Conservation (phyloP, 2,113 vertebrate species). For the Ictalurus punctatus region DNA sequence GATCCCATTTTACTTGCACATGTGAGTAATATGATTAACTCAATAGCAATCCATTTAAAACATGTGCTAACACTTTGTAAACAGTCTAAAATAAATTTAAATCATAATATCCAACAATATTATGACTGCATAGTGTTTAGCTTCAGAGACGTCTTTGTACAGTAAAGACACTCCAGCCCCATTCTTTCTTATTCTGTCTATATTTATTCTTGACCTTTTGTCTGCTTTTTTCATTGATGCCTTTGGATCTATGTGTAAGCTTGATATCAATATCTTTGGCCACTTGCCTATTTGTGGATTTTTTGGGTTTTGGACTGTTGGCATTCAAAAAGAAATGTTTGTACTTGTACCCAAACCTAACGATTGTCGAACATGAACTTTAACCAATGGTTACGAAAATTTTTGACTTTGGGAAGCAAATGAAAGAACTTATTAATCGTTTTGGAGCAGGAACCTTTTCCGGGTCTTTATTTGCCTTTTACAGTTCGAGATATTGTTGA, state of each 20-base stretch:
- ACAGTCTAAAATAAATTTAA: neutral
- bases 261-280: conserved; percentile 8
- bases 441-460: neutral
- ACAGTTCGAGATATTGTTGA: neutral
- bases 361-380: neutral
- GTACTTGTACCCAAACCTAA: neutral
- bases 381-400: neutral
- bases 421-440: neutral
- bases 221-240: neutral
- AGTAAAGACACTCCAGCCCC: neutral
- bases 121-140: neutral
- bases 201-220: neutral
- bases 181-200: neutral
- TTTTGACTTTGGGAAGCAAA: neutral
- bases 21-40: neutral
- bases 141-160: neutral
- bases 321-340: conserved; percentile 4
- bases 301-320: neutral
- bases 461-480: neutral
- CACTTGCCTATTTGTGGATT: neutral
- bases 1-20: neutral
- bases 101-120: neutral
- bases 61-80: neutral
- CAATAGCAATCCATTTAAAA: neutral
- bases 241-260: neutral